These are phyloP conservation scores for Lepidochrysops patricia DNA, from an alignment of 2,888 invertebrate species.

Conservation along the genomic window DNA sequence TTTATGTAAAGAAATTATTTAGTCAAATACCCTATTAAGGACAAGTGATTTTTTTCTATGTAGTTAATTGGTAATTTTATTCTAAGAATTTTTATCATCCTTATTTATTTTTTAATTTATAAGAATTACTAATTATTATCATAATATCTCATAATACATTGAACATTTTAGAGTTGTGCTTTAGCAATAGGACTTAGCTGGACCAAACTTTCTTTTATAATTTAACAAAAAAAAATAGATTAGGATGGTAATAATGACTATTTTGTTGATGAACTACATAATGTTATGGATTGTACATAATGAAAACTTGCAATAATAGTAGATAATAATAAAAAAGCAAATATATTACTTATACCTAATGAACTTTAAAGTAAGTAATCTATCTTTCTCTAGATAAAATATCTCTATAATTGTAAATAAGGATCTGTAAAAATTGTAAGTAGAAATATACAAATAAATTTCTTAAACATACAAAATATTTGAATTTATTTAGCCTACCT, in stretches of 20 bases:
- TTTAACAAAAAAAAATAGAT: constrained; percentile 50
- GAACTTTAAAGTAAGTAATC: constrained; percentile 56
- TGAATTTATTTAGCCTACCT: constrained; percentile 19
- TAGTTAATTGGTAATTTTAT: background rate
- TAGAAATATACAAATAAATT: constrained; percentile 73
- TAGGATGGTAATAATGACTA: constrained; percentile 38
- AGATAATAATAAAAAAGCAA: constrained; percentile 40
- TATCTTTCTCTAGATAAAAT: constrained; percentile 42
- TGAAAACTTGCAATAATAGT: constrained; percentile 68
- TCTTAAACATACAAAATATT: constrained; percentile 50
- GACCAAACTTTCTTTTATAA: constrained; percentile 69
- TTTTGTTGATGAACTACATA: constrained; percentile 48
- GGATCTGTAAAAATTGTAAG: constrained; percentile 70
- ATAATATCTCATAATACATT: background rate
- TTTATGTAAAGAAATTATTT: background rate
- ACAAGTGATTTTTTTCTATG: constrained; percentile 1
- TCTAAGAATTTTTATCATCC: background rate
- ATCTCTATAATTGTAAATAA: constrained; percentile 55
- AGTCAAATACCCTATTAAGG: no score
- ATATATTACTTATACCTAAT: constrained; percentile 45
- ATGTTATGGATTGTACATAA: constrained; percentile 47
- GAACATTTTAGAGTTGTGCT: constrained; percentile 49
- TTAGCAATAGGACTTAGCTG: constrained; percentile 69
- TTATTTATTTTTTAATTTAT: background rate
- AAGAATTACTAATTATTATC: no score